Evolutionary conservation across 2,888 invertebrate species (phyloP).

Genomic region (Zygogramma bicolorata): DNA sequence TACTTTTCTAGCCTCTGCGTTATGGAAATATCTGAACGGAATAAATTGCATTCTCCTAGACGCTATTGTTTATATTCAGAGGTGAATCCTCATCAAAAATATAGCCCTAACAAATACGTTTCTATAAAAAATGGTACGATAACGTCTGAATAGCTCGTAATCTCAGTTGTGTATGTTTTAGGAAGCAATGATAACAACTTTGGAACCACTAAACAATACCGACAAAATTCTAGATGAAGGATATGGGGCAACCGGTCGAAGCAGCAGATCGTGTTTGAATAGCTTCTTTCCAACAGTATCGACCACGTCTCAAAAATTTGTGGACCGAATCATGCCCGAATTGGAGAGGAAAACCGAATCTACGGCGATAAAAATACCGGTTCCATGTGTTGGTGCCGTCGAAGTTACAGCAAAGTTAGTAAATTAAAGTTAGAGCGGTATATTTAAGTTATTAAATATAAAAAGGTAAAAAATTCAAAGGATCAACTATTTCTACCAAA

Average conservation of each 20-base stretch:
- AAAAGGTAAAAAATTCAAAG: too few species aligned
- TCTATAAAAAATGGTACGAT: too few species aligned
- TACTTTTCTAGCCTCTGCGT: too few species aligned
- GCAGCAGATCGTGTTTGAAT: conserved; percentile 37
- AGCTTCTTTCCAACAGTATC: conserved; percentile 40
- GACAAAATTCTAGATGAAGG: conserved; percentile 43
- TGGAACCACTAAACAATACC: conserved; percentile 40
- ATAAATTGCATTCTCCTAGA: too few species aligned
- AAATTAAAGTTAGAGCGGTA: too few species aligned
- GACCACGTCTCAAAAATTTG: conserved; percentile 26
- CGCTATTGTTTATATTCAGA: too few species aligned
- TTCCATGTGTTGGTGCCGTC: conserved; percentile 45
- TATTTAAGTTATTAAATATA: too few species aligned
- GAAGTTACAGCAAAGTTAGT: conserved; percentile 44
- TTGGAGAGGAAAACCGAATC: conserved; percentile 43
- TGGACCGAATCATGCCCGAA: conserved; percentile 47
- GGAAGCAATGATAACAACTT: conserved; percentile 44
- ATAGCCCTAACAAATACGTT: too few species aligned
- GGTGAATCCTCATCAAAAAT: too few species aligned
- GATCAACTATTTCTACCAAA: too few species aligned
- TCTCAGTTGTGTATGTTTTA: conserved; percentile 22
- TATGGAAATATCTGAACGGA: too few species aligned
- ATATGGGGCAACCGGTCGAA: conserved; percentile 15
- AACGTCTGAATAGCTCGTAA: too few species aligned
- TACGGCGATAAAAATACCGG: conserved; percentile 42